Conservation (phyloP, 2,113 vertebrate species). For the Thermophis baileyi region DNA sequence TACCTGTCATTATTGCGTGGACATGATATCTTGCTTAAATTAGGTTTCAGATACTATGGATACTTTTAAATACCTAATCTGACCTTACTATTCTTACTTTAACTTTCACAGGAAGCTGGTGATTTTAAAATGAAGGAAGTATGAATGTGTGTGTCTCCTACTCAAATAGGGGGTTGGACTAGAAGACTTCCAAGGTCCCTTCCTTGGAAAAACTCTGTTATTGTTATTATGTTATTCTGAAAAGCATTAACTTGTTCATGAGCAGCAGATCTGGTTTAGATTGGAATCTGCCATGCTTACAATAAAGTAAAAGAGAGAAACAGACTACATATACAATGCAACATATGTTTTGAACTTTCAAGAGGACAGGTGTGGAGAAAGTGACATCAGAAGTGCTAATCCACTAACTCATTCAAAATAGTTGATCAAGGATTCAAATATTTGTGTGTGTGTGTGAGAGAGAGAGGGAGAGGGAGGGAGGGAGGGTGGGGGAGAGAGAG, state of each 20-base stretch:
- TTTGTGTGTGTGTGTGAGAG: no score
- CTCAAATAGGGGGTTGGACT: no score
- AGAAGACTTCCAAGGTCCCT: no score
- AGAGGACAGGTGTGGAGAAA: no score
- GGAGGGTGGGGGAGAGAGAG: no score
- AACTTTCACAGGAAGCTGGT: not conserved
- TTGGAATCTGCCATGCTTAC: not conserved
- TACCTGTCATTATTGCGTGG: not conserved
- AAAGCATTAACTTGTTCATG: not conserved
- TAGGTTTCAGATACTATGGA: not conserved
- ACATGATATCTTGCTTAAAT: not conserved
- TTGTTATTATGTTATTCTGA: no score
- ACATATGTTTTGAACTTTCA: not conserved
- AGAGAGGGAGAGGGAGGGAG: no score
- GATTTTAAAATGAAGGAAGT: not conserved
- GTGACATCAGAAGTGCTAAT: no score
- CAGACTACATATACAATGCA: not conserved
- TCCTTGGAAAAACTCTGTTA: no score
- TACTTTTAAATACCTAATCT: not conserved
- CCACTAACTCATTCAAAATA: not conserved
- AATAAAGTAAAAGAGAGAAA: not conserved
- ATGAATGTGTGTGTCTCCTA: not conserved
- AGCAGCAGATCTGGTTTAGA: not conserved
- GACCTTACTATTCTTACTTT: not conserved
- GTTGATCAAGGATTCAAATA: no score